Evolutionary conservation across 2,888 invertebrate species (phyloP).

Genomic region (Encarsia formosa): DNA sequence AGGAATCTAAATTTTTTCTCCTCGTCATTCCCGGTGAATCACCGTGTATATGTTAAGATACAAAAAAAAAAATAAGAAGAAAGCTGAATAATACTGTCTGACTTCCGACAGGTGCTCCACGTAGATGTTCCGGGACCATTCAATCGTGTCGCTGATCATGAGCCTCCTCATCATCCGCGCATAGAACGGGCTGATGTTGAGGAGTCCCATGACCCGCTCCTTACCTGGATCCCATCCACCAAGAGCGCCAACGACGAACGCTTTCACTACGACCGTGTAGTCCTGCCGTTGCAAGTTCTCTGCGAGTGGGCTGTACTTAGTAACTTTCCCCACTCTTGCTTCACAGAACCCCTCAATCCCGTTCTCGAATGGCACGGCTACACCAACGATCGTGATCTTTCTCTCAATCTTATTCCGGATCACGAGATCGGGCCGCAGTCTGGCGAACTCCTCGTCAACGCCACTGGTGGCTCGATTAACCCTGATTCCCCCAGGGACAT

Average conservation of each 20-base stretch:
- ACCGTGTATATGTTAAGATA: no score
- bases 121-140: conserved; percentile 41
- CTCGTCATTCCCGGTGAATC: no score
- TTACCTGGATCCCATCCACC: conserved; percentile 22
- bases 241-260: conserved; percentile 26
- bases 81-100: no score
- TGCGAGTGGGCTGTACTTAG: no score
- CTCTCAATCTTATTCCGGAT: conserved; percentile 29
- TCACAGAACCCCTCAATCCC: conserved; percentile 26
- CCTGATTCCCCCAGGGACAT: conserved; percentile 20
- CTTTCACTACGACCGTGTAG: conserved; percentile 10
- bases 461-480: conserved; percentile 22
- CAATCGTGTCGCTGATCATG: conserved; percentile 35
- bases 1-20: no score
- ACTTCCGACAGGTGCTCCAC: no score
- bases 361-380: conserved; percentile 41
- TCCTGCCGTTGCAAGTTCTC: no score
- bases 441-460: conserved; percentile 15
- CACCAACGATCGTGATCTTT: conserved; percentile 36
- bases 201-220: conserved; percentile 6
- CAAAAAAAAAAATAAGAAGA: no score
- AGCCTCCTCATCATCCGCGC: conserved; percentile 33
- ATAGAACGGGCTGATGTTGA: conserved; percentile 26
- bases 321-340: conserved; percentile 32
- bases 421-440: conserved; percentile 29